Evolutionary conservation across 23 tunicate species (phyloP), one percentile per base, ranked within the genome.

Genomic region (Halocynthia roretzi): DNA sequence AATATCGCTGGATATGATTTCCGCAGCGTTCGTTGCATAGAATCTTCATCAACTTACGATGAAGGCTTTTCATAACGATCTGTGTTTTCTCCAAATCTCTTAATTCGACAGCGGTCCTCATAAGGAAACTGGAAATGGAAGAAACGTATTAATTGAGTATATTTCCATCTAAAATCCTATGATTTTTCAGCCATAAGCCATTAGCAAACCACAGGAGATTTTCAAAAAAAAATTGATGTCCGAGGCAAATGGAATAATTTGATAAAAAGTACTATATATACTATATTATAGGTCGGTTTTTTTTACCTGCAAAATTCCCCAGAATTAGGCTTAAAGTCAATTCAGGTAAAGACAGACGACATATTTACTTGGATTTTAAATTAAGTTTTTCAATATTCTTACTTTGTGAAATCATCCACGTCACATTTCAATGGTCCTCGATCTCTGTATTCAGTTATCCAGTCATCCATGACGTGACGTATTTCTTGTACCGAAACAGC

Each of bases 81-180:
- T 74, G 78, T 18, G 56, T 64, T 54, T 74, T 74, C 22, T 74
- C 78, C 63, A 74, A 74, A 44, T 74, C 78, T 56, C 78, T 54
- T 5, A 54, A 8, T 50, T 53, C 78, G 5, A 50, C 31, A 0
- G 78, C 78, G 9, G 62, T 74, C 56, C 22, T 5, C 5, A 5
- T 10, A 62, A 74, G 78, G 22, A 74, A 74, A 53, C 78, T 74
- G 62, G 22, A 74, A 8, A 10, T 8, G 18, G 18, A 67, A 9
- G 71, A 18, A 67, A n/a, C n/a, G n/a, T n/a, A n/a, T n/a, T n/a
- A n/a, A n/a, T n/a, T n/a, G n/a, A n/a, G n/a, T n/a, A n/a, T n/a
- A n/a, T n/a, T n/a, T n/a, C n/a, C n/a, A n/a, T n/a, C n/a, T n/a
- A n/a, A n/a, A n/a, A n/a, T n/a, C n/a, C n/a, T n/a, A n/a, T n/a